Percentiles rank a stretch among this genome's conserved stretches.
Evolutionary conservation across 2,888 invertebrate species (phyloP).

Genomic region (Synergus japonicus): DNA sequence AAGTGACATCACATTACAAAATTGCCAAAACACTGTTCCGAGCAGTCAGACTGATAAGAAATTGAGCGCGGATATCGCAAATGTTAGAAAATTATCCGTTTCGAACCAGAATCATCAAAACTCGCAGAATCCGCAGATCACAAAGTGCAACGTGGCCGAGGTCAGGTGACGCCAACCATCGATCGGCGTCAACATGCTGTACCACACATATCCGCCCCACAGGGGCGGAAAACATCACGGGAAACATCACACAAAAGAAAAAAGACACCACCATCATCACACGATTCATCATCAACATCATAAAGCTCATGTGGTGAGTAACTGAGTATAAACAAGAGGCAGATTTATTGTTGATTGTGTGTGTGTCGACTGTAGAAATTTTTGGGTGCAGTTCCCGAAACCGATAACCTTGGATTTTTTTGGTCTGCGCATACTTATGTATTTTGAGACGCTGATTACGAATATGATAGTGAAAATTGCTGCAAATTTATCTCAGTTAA

Average conservation of each 20-base stretch:
- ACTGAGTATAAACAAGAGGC: not conserved
- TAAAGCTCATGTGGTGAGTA: conserved; percentile 73
- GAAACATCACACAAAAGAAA: conserved; percentile 73
- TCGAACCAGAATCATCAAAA: conserved; percentile 57
- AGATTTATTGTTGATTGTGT: no score
- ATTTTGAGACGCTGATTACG: no score
- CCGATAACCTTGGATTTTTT: no score
- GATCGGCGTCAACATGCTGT: conserved; percentile 72
- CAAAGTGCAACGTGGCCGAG: conserved; percentile 62
- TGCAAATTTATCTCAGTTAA: no score
- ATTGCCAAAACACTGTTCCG: conserved; percentile 53
- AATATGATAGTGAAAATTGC: no score
- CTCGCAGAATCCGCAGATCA: conserved; percentile 58
- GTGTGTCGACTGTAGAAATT: no score
- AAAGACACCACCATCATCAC: conserved; percentile 72
- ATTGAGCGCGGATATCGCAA: conserved; percentile 16
- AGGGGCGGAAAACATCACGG: conserved; percentile 72
- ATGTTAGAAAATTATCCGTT: conserved; percentile 15
- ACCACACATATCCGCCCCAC: conserved; percentile 76
- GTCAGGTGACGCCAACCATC: conserved; percentile 76
- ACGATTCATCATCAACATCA: conserved; percentile 73
- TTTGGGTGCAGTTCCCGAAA: no score
- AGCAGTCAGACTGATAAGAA: conserved; percentile 50
- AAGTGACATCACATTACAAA: conserved; percentile 61
- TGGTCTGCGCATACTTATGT: no score